Percentiles rank a stretch among this genome's conserved stretches.
phyloP scores from a whole-genome alignment of 2,113 vertebrate species.

The Heteronetta atricapilla region DNA sequence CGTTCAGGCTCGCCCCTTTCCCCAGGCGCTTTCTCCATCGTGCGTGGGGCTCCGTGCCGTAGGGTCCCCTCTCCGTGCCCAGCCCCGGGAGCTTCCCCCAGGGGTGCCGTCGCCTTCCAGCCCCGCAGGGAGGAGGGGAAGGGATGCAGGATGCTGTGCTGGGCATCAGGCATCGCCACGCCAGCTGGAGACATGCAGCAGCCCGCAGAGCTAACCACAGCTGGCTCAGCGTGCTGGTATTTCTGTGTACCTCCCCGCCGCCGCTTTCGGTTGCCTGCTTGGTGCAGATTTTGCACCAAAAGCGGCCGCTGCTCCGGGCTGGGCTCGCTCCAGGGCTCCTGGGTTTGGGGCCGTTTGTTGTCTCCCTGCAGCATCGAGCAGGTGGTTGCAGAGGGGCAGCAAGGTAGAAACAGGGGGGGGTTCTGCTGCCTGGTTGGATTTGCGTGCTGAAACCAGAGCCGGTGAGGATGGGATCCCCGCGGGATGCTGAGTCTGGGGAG shows the following conservation, averaged over 20 bases:
- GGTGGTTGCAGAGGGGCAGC: neutral
- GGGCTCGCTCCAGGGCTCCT: neutral
- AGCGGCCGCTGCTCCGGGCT: neutral
- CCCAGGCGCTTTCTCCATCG: neutral
- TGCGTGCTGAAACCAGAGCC: neutral
- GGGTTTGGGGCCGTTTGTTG: neutral
- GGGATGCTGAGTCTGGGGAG: neutral
- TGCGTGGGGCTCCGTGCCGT: rapidly evolving
- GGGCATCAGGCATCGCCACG: neutral
- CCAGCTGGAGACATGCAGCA: neutral
- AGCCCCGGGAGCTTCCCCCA: neutral
- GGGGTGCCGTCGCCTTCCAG: neutral
- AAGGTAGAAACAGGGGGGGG: rapidly evolving
- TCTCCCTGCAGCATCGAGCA: neutral
- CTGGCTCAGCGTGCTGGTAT: conserved; percentile 4
- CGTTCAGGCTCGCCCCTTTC: neutral
- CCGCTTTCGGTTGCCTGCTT: neutral
- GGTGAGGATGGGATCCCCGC: rapidly evolving
- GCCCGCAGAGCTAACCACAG: conserved; percentile 45
- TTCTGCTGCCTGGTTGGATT: neutral
- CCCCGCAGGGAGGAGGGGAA: neutral
- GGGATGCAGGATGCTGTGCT: neutral
- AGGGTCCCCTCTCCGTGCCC: neutral
- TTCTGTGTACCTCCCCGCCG: neutral
- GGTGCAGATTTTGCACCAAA: neutral